Percentiles rank a stretch among this genome's conserved stretches.
Evolutionary conservation across 2,113 vertebrate genomes (phyloP).

Genomic region (Perca flavescens): DNA sequence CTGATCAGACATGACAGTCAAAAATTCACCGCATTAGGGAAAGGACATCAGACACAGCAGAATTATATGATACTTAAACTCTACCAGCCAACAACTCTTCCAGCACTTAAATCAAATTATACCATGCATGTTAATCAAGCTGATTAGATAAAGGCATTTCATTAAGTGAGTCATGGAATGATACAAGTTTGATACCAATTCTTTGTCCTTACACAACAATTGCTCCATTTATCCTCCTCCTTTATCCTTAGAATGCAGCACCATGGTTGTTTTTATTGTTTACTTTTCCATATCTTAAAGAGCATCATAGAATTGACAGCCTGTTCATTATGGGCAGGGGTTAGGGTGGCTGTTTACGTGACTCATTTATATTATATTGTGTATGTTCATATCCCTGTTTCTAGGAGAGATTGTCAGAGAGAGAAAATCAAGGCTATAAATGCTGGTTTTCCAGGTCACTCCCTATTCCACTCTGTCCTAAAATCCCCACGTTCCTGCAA

Average conservation of each 20-base stretch:
- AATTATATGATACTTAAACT: constrained; percentile 23
- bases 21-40: neutral
- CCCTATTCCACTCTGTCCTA: constrained; percentile 22
- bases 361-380: constrained; percentile 17
- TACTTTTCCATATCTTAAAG: neutral
- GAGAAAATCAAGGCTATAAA: neutral
- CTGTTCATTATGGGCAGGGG: constrained; percentile 1
- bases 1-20: constrained; percentile 51
- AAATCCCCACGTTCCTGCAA: constrained; percentile 32
- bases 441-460: constrained; percentile 1
- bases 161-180: constrained; percentile 68
- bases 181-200: constrained; percentile 60
- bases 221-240: constrained; percentile 38
- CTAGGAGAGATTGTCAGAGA: neutral
- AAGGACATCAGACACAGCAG: constrained; percentile 21
- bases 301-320: neutral
- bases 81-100: constrained; percentile 24
- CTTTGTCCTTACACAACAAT: constrained; percentile 50
- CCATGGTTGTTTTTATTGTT: neutral
- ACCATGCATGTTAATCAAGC: constrained; percentile 57
- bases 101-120: constrained; percentile 59
- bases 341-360: neutral
- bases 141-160: constrained; percentile 70
- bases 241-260: constrained; percentile 6
- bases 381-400: neutral